Evolutionary conservation across 2,797 vertebrate species (phyloP).

Genomic region (Pelochelys cantorii): DNA sequence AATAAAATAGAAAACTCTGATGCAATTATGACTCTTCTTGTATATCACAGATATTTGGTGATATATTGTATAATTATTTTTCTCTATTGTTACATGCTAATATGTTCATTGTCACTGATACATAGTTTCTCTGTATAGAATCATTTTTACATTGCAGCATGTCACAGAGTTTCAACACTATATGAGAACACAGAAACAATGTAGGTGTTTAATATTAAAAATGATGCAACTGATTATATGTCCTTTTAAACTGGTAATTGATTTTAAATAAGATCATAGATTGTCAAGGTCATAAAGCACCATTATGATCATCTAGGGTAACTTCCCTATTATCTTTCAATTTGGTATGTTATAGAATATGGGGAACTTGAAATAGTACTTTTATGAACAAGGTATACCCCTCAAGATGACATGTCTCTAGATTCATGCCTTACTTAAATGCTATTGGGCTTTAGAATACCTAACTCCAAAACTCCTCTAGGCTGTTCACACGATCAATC

Average conservation of each 20-base stretch:
- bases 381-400: not conserved
- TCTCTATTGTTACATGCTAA: not conserved
- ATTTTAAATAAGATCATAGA: not conserved
- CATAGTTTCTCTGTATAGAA: not conserved
- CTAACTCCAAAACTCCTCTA: not conserved
- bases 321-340: not conserved
- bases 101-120: fast-evolving
- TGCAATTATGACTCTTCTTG: not conserved
- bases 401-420: not conserved
- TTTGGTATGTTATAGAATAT: not conserved
- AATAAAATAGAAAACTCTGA: fast-evolving
- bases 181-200: not conserved
- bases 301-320: not conserved
- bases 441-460: not conserved
- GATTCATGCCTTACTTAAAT: not conserved
- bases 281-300: not conserved
- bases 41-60: not conserved
- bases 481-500: not conserved
- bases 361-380: not conserved
- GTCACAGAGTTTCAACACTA: not conserved
- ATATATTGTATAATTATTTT: fast-evolving
- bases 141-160: not conserved
- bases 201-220: not conserved
- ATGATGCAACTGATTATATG: not conserved
- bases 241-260: not conserved